Conservation (phyloP, 2,888 invertebrate species). For the Megalurothrips usitatus region DNA sequence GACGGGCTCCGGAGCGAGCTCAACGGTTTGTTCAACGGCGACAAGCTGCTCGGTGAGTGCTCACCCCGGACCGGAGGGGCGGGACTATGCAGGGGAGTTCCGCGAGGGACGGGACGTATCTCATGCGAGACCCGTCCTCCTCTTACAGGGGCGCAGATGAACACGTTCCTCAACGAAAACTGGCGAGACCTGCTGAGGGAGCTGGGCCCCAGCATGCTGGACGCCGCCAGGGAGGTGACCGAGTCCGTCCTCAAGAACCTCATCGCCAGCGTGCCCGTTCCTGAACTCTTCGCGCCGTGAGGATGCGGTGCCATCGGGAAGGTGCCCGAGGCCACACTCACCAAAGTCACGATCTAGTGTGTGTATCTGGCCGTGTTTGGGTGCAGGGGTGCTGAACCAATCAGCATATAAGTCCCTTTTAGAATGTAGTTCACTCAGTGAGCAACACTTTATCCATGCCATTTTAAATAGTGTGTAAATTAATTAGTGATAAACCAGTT, state of each 20-base stretch:
- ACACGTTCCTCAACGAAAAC: not conserved
- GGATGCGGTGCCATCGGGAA: not conserved
- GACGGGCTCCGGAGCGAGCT: not conserved
- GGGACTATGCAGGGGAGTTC: not conserved
- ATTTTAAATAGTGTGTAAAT: no score
- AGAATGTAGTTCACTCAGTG: no score
- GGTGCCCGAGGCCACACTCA: no score
- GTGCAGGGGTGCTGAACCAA: no score
- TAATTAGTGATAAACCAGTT: no score
- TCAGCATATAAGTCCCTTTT: no score
- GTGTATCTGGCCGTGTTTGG: no score
- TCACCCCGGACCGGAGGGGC: not conserved
- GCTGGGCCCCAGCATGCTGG: not conserved
- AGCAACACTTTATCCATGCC: no score
- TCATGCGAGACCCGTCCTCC: not conserved
- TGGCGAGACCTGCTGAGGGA: not conserved
- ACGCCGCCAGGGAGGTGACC: not conserved
- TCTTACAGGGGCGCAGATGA: not conserved
- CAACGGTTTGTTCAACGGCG: not conserved
- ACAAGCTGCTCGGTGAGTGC: not conserved
- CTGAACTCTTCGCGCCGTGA: not conserved
- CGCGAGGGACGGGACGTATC: not conserved
- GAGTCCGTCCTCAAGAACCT: not conserved
- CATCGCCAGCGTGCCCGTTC: not conserved
- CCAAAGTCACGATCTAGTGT: no score